Evolutionary conservation across 2,888 invertebrate species (phyloP).

Genomic region (Rhopalosiphum nymphaeae): DNA sequence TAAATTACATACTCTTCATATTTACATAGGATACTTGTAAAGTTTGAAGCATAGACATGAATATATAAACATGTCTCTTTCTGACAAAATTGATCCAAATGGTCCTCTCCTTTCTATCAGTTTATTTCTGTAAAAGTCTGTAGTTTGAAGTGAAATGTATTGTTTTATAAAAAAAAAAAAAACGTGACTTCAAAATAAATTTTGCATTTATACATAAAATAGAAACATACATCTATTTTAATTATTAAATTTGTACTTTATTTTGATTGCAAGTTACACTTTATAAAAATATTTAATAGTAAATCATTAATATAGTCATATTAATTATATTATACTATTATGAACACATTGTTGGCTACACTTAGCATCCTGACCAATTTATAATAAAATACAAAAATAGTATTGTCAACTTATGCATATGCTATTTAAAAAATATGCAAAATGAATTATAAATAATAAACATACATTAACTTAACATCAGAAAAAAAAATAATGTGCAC

Average conservation of each 20-base stretch:
- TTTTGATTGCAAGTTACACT: neutral
- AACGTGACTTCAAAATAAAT: neutral
- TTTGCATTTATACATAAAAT: neutral
- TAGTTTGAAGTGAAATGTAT: neutral
- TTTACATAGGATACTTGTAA: no score
- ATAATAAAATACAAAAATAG: neutral
- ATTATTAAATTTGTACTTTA: neutral
- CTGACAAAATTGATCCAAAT: neutral
- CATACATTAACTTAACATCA: neutral
- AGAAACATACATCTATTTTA: neutral
- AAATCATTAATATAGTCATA: neutral
- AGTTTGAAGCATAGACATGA: no score
- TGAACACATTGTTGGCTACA: neutral
- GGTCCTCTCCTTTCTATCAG: neutral
- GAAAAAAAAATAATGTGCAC: neutral
- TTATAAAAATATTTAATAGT: neutral
- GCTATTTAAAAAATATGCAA: neutral
- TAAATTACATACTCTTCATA: neutral
- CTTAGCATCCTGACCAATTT: neutral
- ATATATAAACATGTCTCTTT: no score
- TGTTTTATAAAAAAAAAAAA: neutral
- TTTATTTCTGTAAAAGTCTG: neutral
- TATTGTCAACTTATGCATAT: neutral
- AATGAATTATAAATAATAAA: neutral
- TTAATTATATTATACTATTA: neutral